These are phyloP conservation scores for Chrysodeixis includens DNA, from an alignment of 2,888 invertebrate genomes.

Conservation along the genomic window DNA sequence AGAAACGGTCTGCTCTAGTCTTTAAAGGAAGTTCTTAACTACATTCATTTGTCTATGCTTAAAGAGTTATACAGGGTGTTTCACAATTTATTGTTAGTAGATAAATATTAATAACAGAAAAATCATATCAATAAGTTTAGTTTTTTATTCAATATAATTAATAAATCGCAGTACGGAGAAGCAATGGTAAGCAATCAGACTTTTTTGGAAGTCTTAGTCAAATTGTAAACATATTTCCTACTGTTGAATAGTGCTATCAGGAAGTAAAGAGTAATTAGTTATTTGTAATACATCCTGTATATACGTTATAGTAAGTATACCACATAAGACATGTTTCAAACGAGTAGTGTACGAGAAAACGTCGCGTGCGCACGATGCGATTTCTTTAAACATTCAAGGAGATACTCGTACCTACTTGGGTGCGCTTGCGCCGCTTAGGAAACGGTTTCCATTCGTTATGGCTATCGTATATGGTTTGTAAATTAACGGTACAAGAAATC, in stretches of 20 bases:
- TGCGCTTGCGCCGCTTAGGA: conserved; percentile 26
- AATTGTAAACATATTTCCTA: too few species aligned
- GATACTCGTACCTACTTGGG: conserved; percentile 68
- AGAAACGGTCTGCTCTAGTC: conserved; percentile 28
- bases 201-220: too few species aligned
- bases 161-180: too few species aligned
- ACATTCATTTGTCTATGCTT: conserved; percentile 39
- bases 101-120: too few species aligned
- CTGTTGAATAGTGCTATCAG: too few species aligned
- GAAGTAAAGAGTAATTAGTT: too few species aligned
- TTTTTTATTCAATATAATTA: too few species aligned
- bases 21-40: conserved; percentile 45
- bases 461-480: conserved; percentile 32
- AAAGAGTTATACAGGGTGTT: conserved; percentile 20
- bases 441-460: conserved; percentile 51
- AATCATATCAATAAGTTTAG: too few species aligned
- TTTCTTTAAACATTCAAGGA: conserved; percentile 86
- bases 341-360: conserved; percentile 80
- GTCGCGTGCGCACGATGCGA: conserved; percentile 80
- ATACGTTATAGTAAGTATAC: conserved; percentile 37
- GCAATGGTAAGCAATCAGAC: too few species aligned
- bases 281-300: neutral
- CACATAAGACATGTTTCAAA: conserved; percentile 54
- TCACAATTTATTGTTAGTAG: neutral
- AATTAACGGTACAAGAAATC: neutral